Evolutionary conservation across 2,797 vertebrate genomes (phyloP).

Genomic region (Labroides dimidiatus): DNA sequence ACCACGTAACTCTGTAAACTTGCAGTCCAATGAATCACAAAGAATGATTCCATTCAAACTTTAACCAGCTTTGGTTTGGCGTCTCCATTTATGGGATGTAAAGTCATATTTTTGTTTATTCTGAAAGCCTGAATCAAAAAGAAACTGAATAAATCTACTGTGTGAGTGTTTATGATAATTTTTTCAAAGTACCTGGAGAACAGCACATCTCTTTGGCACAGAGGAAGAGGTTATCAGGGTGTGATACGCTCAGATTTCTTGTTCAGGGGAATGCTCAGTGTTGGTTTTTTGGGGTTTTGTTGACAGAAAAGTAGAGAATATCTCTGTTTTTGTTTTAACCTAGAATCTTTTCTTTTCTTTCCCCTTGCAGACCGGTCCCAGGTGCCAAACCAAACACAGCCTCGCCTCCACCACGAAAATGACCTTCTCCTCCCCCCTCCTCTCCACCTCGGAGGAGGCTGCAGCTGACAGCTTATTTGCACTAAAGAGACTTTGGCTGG

Average conservation of each 20-base stretch:
- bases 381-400: slow-evolving; percentile 84
- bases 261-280: background rate
- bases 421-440: slow-evolving; percentile 68
- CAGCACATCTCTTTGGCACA: background rate
- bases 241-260: background rate
- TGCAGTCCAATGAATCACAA: no score
- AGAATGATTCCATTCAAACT: no score
- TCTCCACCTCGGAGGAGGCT: slow-evolving; percentile 32
- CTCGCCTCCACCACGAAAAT: slow-evolving; percentile 84
- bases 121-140: background rate
- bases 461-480: slow-evolving; percentile 82
- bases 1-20: no score
- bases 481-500: slow-evolving; percentile 81
- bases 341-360: slow-evolving; percentile 7
- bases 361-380: slow-evolving; percentile 79
- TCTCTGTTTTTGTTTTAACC: slow-evolving; percentile 1
- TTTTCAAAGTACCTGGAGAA: background rate
- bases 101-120: background rate
- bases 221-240: background rate
- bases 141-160: background rate
- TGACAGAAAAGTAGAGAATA: background rate
- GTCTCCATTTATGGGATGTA: background rate
- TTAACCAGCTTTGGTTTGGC: background rate
- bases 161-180: background rate
- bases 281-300: background rate